Evolutionary conservation across 2,888 invertebrate species (phyloP).

Genomic region (Sphecodes monilicornis): DNA sequence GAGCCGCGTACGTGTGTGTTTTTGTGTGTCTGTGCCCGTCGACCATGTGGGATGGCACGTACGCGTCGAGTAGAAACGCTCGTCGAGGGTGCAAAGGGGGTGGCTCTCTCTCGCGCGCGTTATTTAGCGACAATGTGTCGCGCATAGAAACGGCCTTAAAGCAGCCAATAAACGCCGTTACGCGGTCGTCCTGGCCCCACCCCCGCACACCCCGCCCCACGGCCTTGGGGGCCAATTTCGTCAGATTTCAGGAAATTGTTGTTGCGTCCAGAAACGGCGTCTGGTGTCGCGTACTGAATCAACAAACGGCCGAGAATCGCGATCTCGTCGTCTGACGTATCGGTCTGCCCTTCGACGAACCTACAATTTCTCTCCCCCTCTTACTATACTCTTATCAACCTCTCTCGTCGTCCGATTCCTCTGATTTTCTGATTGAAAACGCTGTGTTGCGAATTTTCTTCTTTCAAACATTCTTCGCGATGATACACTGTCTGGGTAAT

Average conservation of each 20-base stretch:
- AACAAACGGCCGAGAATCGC: conserved; percentile 73
- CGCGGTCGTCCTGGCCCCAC: conserved; percentile 72
- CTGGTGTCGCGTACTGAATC: conserved; percentile 79
- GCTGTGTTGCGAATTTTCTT: too few relatives aligned
- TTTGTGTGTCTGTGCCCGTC: conserved; percentile 6
- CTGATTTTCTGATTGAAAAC: too few relatives aligned
- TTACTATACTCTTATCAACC: background rate
- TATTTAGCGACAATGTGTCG: conserved; percentile 84
- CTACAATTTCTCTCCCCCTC: background rate
- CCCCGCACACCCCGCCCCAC: conserved; percentile 40
- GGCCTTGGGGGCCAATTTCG: conserved; percentile 82
- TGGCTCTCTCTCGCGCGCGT: conserved; percentile 71
- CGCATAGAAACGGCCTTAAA: conserved; percentile 85
- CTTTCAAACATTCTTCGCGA: too few relatives aligned
- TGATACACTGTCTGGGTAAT: too few relatives aligned
- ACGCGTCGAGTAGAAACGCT: conserved; percentile 34
- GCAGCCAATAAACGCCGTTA: conserved; percentile 84
- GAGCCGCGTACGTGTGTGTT: conserved; percentile 19
- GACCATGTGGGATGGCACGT: conserved; percentile 44
- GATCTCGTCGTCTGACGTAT: conserved; percentile 39
- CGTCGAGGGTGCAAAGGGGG: conserved; percentile 38
- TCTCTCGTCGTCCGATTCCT: background rate
- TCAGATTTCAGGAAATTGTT: conserved; percentile 85
- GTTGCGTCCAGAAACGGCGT: conserved; percentile 80
- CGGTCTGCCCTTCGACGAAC: background rate